These are phyloP conservation scores for Caerostris darwini DNA, from an alignment of 1,140 invertebrate species.

Conservation along the genomic window DNA sequence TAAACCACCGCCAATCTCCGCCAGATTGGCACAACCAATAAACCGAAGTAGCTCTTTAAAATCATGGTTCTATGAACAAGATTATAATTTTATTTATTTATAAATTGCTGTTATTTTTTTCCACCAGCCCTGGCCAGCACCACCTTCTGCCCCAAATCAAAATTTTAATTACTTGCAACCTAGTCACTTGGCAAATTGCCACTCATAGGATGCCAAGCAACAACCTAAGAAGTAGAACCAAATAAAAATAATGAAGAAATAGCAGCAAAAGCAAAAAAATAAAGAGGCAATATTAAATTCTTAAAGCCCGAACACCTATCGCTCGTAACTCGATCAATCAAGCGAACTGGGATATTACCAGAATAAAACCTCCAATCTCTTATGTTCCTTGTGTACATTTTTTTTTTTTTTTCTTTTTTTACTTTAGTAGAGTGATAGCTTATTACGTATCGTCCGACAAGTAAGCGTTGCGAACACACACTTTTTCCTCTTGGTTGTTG, in stretches of 20 bases:
- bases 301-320: conserved; percentile 32
- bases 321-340: conserved; percentile 22
- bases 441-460: conserved; percentile 30
- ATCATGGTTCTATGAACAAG: background rate
- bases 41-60: conserved; percentile 33
- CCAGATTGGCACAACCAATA: conserved; percentile 24
- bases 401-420: background rate
- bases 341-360: background rate
- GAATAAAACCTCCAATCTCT: conserved; percentile 36
- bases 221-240: background rate
- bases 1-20: background rate
- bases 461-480: conserved; percentile 4
- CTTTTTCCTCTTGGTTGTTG: background rate
- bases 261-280: background rate
- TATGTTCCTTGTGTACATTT: conserved; percentile 1
- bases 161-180: conserved; percentile 46
- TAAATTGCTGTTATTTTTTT: background rate
- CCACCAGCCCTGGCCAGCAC: background rate
- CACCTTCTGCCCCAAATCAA: conserved; percentile 7
- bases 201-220: background rate
- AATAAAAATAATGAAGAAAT: background rate
- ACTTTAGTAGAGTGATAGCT: background rate
- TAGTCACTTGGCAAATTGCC: conserved; percentile 47
- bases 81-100: conserved; percentile 34
- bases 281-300: conserved; percentile 5